Evolutionary conservation across 2,113 vertebrate species (phyloP).

Genomic region (Arizona elegans): DNA sequence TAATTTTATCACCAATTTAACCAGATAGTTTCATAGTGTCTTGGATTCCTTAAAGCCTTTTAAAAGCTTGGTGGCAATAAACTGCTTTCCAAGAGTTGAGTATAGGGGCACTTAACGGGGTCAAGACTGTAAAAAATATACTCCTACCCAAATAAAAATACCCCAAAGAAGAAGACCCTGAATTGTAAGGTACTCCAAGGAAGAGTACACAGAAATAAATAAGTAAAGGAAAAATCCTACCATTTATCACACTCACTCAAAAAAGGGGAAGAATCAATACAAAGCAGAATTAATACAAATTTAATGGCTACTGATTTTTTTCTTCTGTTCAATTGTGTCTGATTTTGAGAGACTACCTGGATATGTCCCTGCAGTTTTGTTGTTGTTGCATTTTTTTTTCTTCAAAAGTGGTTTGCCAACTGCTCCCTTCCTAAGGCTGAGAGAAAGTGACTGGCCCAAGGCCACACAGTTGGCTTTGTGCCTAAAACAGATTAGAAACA

Average conservation of each 20-base stretch:
- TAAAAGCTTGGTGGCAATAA: neutral
- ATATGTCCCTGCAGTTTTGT: neutral
- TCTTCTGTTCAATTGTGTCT: neutral
- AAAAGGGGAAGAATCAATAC: neutral
- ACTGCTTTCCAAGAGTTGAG: neutral
- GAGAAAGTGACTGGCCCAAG: neutral
- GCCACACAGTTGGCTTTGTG: neutral
- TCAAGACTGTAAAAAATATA: neutral
- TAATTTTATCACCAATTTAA: neutral
- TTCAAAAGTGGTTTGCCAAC: neutral
- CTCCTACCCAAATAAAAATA: neutral
- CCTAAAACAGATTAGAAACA: neutral
- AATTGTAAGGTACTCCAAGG: neutral
- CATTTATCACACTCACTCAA: neutral
- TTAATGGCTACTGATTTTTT: neutral
- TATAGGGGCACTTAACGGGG: neutral
- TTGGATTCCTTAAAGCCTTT: neutral
- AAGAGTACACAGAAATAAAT: neutral
- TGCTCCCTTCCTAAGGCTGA: neutral
- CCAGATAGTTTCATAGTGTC: neutral
- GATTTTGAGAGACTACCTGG: neutral
- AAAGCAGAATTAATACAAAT: neutral
- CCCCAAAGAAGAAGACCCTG: neutral
- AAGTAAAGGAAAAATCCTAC: neutral
- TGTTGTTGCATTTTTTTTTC: neutral